These are phyloP conservation scores for Allolobophora icterica DNA, from an alignment of 2,888 invertebrate genomes.

Conservation along the genomic window DNA sequence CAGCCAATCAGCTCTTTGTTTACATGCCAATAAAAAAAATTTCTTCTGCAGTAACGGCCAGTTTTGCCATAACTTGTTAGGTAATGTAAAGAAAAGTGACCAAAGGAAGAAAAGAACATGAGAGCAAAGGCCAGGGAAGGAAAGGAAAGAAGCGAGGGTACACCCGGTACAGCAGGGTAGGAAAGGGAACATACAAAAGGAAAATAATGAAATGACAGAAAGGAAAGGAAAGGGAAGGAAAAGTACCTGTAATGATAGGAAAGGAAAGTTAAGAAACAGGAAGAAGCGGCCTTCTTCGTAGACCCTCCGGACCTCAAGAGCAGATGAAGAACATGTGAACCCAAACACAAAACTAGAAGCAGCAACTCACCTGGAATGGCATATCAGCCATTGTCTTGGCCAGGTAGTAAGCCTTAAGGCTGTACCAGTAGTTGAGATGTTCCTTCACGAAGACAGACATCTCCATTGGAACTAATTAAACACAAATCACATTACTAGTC, in stretches of 20 bases:
- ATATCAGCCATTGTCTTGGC: conserved; percentile 81
- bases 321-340: not conserved
- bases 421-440: conserved; percentile 89
- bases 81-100: not conserved
- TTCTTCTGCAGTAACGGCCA: not conserved
- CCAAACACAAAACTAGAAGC: not conserved
- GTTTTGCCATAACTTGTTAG: too few species aligned
- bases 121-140: not conserved
- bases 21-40: not conserved
- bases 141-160: too few species aligned
- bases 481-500: not conserved
- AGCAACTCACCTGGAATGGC: conserved; percentile 77
- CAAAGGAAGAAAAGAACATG: not conserved
- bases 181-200: too few species aligned
- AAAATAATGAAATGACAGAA: too few species aligned
- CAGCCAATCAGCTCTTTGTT: not conserved
- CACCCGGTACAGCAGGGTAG: too few species aligned
- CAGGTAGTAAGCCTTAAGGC: conserved; percentile 80
- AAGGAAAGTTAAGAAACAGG: too few species aligned
- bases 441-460: conserved; percentile 81
- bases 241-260: too few species aligned
- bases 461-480: conserved; percentile 79
- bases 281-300: not conserved
- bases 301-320: too few species aligned
- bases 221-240: too few species aligned